Conservation (phyloP, 2,113 vertebrate species). For the Corapipo altera region DNA sequence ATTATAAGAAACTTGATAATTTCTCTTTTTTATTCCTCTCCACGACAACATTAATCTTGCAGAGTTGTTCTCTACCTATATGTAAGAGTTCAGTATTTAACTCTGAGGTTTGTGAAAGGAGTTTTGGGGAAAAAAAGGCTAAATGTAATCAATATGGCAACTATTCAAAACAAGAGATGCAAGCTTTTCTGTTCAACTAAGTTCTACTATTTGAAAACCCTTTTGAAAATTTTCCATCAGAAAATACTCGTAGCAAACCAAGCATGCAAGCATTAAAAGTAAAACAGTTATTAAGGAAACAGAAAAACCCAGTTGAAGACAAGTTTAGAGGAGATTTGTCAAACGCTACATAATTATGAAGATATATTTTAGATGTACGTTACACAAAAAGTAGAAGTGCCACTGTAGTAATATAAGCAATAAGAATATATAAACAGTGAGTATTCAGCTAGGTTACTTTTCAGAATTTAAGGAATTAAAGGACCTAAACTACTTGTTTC, state of each 20-base stretch:
- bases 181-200: background rate
- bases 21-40: background rate
- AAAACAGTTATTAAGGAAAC: background rate
- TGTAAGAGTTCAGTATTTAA: background rate
- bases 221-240: background rate
- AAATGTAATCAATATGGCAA: background rate
- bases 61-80: background rate
- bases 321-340: background rate
- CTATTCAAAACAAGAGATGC: background rate
- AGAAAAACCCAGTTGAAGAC: background rate
- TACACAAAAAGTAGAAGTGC: background rate
- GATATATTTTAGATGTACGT: background rate
- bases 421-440: background rate
- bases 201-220: background rate
- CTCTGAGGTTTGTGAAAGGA: background rate
- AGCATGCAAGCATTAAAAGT: background rate
- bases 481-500: background rate
- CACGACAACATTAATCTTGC: background rate
- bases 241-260: background rate
- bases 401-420: accelerated
- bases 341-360: background rate
- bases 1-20: background rate
- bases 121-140: background rate
- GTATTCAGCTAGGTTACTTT: background rate
- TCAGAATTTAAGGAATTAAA: background rate